Conservation (phyloP, 2,113 vertebrate species). For the Aramus guarauna region DNA sequence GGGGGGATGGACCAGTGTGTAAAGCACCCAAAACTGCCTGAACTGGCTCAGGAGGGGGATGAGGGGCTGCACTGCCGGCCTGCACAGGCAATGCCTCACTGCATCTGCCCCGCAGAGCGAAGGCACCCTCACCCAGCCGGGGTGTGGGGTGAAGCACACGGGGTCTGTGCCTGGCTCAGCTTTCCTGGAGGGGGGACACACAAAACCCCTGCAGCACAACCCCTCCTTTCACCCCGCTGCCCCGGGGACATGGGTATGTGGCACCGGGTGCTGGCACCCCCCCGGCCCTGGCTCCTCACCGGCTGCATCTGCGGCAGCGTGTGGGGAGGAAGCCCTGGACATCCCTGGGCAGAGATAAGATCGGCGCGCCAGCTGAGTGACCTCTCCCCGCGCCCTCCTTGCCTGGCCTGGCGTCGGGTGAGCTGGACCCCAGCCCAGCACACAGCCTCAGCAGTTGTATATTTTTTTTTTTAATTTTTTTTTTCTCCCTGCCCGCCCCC, state of each 20-base stretch:
- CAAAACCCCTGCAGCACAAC: neutral
- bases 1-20: neutral
- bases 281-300: neutral
- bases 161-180: neutral
- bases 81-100: fast-evolving
- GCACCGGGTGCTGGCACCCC: fast-evolving
- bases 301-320: neutral
- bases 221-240: fast-evolving
- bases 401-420: conserved; percentile 29
- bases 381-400: conserved; percentile 33
- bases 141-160: neutral
- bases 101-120: fast-evolving
- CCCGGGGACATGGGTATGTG: neutral
- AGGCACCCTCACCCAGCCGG: neutral
- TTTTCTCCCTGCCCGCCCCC: too few relatives aligned
- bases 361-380: neutral
- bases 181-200: neutral
- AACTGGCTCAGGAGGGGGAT: fast-evolving
- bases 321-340: conserved; percentile 52
- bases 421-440: conserved; percentile 12
- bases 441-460: neutral
- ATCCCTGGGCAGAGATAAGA: conserved; percentile 66
- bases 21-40: neutral
- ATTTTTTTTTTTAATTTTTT: neutral
- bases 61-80: fast-evolving